Evolutionary conservation across 1,140 invertebrate genomes (phyloP).

Genomic region (Macrobrachium rosenbergii): DNA sequence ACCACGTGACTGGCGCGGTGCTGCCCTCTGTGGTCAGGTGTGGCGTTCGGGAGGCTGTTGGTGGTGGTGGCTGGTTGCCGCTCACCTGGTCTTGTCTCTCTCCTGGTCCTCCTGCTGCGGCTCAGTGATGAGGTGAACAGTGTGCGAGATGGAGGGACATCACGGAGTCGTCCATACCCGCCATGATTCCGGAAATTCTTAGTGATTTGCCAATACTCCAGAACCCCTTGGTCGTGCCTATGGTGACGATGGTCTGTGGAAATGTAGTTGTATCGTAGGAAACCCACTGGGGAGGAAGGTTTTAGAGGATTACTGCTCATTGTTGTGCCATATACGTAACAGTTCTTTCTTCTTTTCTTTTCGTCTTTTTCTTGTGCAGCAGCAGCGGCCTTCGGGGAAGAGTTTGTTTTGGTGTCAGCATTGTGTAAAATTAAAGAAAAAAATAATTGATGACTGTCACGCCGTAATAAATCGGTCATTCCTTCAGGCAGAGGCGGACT

Average conservation of each 20-base stretch:
- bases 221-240: slow-evolving; percentile 22
- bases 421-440: slow-evolving; percentile 20
- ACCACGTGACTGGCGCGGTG: slow-evolving; percentile 58
- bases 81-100: slow-evolving; percentile 28
- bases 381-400: slow-evolving; percentile 40
- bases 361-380: neutral
- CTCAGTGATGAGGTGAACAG: slow-evolving; percentile 59
- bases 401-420: slow-evolving; percentile 53
- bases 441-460: neutral
- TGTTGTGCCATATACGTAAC: slow-evolving; percentile 45
- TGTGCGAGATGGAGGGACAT: slow-evolving; percentile 61
- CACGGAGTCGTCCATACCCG: slow-evolving; percentile 50
- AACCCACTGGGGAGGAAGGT: slow-evolving; percentile 39
- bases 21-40: slow-evolving; percentile 58
- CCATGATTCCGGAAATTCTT: slow-evolving; percentile 61
- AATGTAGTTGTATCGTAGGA: slow-evolving; percentile 33
- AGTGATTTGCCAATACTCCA: slow-evolving; percentile 36
- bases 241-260: slow-evolving; percentile 23
- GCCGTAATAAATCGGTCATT: slow-evolving; percentile 35
- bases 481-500: neutral
- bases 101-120: neutral
- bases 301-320: slow-evolving; percentile 36
- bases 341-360: too few relatives aligned
- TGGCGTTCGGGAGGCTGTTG: neutral
- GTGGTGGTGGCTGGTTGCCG: slow-evolving; percentile 16